phyloP scores from a whole-genome alignment of 2,113 vertebrate genomes.

The Coturnix japonica region DNA sequence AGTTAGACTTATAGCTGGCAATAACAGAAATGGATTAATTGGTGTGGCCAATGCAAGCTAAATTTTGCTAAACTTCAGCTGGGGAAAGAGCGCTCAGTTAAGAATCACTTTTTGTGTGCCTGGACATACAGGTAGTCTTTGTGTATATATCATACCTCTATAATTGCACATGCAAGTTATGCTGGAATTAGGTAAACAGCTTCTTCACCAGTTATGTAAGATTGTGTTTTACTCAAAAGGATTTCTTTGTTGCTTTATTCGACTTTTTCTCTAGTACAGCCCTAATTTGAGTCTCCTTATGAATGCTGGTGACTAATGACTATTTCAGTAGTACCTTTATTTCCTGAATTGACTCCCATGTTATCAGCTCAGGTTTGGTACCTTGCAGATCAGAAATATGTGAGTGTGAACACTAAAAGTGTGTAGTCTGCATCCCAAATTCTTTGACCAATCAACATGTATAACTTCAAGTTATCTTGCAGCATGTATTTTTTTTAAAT shows the following conservation, averaged over 20 bases:
- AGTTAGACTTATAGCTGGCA: background rate
- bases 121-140: background rate
- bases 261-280: background rate
- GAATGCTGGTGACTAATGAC: background rate
- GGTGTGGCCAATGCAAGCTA: background rate
- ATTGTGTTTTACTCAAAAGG: background rate
- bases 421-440: background rate
- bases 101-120: fast-evolving
- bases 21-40: background rate
- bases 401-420: background rate
- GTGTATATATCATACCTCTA: background rate
- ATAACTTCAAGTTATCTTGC: background rate
- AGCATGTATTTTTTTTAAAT: background rate
- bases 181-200: background rate
- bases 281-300: background rate
- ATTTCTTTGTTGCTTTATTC: background rate
- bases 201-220: background rate
- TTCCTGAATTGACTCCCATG: too few relatives aligned
- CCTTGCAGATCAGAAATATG: background rate
- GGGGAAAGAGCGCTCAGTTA: background rate
- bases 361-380: background rate
- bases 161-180: background rate
- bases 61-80: background rate
- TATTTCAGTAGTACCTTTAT: too few relatives aligned
- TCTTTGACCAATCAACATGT: background rate